phyloP scores from a whole-genome alignment of 2,888 invertebrate species.

The Plebejus anna region DNA sequence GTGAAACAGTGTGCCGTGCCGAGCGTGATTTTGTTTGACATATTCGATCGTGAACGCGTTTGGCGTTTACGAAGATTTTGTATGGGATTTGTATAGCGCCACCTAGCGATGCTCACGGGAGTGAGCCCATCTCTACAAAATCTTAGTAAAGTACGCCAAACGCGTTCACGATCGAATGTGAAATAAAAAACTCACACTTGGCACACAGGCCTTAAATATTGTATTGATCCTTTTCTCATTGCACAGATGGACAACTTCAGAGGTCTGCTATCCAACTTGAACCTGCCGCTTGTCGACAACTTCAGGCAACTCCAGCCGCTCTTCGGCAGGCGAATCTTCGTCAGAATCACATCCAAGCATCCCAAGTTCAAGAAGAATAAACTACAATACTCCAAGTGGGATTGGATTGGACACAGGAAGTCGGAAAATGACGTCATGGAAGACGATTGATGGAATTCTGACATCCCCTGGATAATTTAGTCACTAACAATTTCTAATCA shows the following conservation, averaged over 20 bases:
- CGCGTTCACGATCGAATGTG: too few species aligned
- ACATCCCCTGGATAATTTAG: not conserved
- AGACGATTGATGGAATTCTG: slow-evolving; percentile 54
- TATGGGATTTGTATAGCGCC: too few species aligned
- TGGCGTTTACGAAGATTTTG: too few species aligned
- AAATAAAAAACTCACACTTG: too few species aligned
- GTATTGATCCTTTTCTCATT: not conserved
- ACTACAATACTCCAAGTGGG: slow-evolving; percentile 82
- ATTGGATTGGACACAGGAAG: slow-evolving; percentile 81
- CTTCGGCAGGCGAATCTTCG: slow-evolving; percentile 84
- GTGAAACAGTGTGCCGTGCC: too few species aligned
- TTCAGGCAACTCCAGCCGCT: slow-evolving; percentile 83
- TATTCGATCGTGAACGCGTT: too few species aligned
- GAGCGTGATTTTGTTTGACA: too few species aligned
- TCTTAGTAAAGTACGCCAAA: too few species aligned
- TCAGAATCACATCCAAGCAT: slow-evolving; percentile 79
- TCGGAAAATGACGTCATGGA: slow-evolving; percentile 70
- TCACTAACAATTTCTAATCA: slow-evolving; percentile 3
- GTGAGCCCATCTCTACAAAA: too few species aligned
- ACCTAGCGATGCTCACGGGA: too few species aligned
- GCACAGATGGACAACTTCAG: slow-evolving; percentile 83
- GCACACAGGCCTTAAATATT: too few species aligned
- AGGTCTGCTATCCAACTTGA: slow-evolving; percentile 81
- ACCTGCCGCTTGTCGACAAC: slow-evolving; percentile 84
- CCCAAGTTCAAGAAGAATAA: slow-evolving; percentile 80